phyloP scores from a whole-genome alignment of 2,113 vertebrate species.

The Zapus hudsonius region DNA sequence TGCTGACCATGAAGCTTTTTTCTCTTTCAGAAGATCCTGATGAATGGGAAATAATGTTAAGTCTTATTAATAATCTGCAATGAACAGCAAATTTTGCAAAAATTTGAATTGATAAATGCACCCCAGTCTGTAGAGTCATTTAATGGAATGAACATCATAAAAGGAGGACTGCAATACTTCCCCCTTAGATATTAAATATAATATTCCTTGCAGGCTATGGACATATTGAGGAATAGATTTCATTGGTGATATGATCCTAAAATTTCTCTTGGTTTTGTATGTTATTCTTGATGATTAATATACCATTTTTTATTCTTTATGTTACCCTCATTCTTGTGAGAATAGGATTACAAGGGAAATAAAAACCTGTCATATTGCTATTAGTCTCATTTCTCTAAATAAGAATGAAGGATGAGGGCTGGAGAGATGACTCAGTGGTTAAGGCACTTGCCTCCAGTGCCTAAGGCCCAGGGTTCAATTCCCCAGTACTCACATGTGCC shows the following conservation, averaged over 20 bases:
- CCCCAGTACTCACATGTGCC: too few relatives aligned
- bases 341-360: too few relatives aligned
- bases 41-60: background rate
- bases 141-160: background rate
- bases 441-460: too few relatives aligned
- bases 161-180: too few relatives aligned
- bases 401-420: too few relatives aligned
- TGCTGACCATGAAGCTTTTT: background rate
- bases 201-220: background rate
- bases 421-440: too few relatives aligned
- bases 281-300: too few relatives aligned
- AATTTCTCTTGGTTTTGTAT: background rate
- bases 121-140: background rate
- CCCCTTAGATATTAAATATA: background rate
- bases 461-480: too few relatives aligned
- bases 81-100: background rate
- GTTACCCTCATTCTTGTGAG: too few relatives aligned
- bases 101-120: background rate
- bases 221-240: background rate
- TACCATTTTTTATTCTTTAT: too few relatives aligned
- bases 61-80: background rate
- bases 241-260: background rate
- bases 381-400: too few relatives aligned
- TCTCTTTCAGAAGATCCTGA: background rate
- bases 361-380: too few relatives aligned